Percentiles rank a stretch among this genome's conserved stretches.
Conservation (phyloP, 2,113 vertebrate species). For the pig (Sus scrofa) region T2T-Sscrofa CM000822.6:21765001-21765500, state of each 20-base stretch:
- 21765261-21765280: not conserved
- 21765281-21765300: not conserved
- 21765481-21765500: conserved; percentile 52
- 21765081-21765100: not conserved
- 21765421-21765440: not conserved
- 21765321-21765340: not conserved
- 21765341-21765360: conserved; percentile 22
- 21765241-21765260: not conserved
- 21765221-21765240: not conserved
- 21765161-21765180: not conserved
- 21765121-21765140: conserved; percentile 32
- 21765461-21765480: not conserved
- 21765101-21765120: conserved; percentile 62
- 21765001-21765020: conserved; percentile 71
- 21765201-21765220: not conserved
- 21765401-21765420: not conserved
- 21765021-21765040: conserved; percentile 71
- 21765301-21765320: not conserved
- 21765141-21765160: conserved; percentile 20
- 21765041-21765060: conserved; percentile 45
- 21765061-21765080: conserved; percentile 61
- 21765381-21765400: conserved; percentile 19
- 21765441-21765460: not conserved
- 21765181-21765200: not conserved
- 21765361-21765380: conserved; percentile 53